Percentiles rank a stretch among this genome's conserved stretches.
These are phyloP conservation scores for Dicrurus megarhynchus DNA, from an alignment of 2,113 vertebrate genomes.

Conservation along the genomic window DNA sequence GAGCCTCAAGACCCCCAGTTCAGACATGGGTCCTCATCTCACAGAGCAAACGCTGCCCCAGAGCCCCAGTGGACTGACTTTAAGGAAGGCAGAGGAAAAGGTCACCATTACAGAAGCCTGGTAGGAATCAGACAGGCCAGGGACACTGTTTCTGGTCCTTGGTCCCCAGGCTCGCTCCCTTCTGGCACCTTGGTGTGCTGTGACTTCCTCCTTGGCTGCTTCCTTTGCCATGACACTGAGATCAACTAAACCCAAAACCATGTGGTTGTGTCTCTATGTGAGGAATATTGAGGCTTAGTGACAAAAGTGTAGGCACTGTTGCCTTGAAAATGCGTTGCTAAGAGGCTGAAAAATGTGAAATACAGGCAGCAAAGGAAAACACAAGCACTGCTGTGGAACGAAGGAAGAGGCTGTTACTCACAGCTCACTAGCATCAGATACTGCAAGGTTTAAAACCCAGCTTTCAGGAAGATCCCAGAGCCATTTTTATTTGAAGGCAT, in stretches of 20 bases:
- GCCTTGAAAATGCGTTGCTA: constrained; percentile 28
- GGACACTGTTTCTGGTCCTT: neutral
- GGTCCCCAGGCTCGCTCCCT: neutral
- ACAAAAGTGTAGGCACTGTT: neutral
- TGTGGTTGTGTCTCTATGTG: neutral
- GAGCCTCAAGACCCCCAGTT: neutral
- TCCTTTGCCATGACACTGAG: neutral
- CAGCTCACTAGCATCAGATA: neutral
- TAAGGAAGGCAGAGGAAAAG: neutral
- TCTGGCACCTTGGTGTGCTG: neutral
- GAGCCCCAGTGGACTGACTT: neutral
- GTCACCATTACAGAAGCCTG: neutral
- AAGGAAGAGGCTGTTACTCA: neutral
- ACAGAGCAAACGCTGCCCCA: neutral
- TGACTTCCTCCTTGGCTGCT: neutral
- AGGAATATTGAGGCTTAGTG: neutral
- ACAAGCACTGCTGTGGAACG: neutral
- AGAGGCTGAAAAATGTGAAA: neutral
- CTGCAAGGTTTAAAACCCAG: neutral
- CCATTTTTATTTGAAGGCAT: neutral
- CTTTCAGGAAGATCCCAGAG: neutral
- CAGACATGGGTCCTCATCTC: neutral
- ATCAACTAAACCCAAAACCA: neutral
- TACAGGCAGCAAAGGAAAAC: neutral
- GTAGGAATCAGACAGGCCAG: neutral